phyloP scores from a whole-genome alignment of 1,140 invertebrate species.

The Aphis craccivora region DNA sequence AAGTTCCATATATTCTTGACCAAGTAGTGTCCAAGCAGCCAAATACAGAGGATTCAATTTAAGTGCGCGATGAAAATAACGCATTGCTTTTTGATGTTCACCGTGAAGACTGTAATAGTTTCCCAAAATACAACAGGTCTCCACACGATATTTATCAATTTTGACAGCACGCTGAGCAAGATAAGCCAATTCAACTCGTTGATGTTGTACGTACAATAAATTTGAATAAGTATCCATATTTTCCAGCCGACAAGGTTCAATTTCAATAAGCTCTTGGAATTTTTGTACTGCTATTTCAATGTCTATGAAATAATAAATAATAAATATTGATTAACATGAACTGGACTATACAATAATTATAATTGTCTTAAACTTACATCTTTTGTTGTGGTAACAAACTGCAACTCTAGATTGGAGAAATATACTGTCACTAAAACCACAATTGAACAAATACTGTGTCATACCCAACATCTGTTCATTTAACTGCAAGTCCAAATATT shows the following conservation, averaged over 20 bases:
- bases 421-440: conserved; percentile 85
- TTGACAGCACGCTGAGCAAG: conserved; percentile 91
- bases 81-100: conserved; percentile 95
- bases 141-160: conserved; percentile 96
- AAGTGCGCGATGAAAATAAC: conserved; percentile 95
- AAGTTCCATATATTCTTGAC: conserved; percentile 99
- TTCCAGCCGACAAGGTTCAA: conserved; percentile 92
- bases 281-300: conserved; percentile 86
- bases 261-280: conserved; percentile 81
- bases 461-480: conserved; percentile 88
- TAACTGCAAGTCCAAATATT: conserved; percentile 88
- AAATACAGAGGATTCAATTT: conserved; percentile 94
- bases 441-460: conserved; percentile 77
- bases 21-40: conserved; percentile 97
- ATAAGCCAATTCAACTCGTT: conserved; percentile 89
- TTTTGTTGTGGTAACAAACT: conserved; percentile 89
- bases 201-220: conserved; percentile 92
- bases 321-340: conserved; percentile 50
- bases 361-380: conserved; percentile 69
- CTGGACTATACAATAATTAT: not conserved
- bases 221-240: conserved; percentile 98
- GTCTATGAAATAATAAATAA: conserved; percentile 70
- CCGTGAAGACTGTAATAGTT: conserved; percentile 97
- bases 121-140: conserved; percentile 97
- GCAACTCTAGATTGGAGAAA: conserved; percentile 94